phyloP scores from a whole-genome alignment of 2,888 invertebrate genomes.

The Epinotia demarniana region DNA sequence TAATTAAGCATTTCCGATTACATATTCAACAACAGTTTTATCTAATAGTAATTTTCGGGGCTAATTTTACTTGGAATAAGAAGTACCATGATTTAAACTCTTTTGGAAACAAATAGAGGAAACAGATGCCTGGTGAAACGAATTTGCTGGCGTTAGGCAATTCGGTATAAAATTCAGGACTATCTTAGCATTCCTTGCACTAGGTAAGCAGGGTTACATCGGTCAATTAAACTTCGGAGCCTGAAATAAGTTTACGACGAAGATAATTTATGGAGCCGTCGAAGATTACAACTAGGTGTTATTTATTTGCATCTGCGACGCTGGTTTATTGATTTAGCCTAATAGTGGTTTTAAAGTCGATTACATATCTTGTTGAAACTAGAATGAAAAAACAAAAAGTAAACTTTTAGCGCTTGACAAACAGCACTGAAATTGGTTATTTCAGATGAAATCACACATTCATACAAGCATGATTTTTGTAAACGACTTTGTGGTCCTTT shows the following conservation, averaged over 20 bases:
- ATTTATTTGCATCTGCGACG: conserved; percentile 4
- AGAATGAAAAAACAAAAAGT: neutral
- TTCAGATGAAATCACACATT: neutral
- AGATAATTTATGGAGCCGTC: conserved; percentile 5
- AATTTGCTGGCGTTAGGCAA: too few species aligned
- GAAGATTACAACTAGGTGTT: conserved; percentile 11
- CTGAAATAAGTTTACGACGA: conserved; percentile 13
- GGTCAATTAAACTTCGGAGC: neutral
- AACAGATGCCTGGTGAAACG: too few species aligned
- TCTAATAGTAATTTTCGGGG: too few species aligned
- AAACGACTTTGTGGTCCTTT: too few species aligned
- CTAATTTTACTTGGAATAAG: too few species aligned
- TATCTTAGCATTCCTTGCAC: neutral
- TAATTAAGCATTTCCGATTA: too few species aligned
- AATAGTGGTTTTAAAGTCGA: neutral
- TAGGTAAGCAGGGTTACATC: neutral
- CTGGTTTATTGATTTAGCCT: conserved; percentile 15
- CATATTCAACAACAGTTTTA: too few species aligned
- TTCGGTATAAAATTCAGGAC: neutral
- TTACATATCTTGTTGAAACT: neutral
- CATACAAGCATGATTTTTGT: neutral
- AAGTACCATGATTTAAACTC: too few species aligned
- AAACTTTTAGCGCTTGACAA: too few species aligned
- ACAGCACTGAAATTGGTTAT: too few species aligned
- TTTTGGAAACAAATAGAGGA: too few species aligned